Base-by-base conservation (phyloP, 2,113 vertebrate species). In the Tachuris rubrigastra region DNA sequence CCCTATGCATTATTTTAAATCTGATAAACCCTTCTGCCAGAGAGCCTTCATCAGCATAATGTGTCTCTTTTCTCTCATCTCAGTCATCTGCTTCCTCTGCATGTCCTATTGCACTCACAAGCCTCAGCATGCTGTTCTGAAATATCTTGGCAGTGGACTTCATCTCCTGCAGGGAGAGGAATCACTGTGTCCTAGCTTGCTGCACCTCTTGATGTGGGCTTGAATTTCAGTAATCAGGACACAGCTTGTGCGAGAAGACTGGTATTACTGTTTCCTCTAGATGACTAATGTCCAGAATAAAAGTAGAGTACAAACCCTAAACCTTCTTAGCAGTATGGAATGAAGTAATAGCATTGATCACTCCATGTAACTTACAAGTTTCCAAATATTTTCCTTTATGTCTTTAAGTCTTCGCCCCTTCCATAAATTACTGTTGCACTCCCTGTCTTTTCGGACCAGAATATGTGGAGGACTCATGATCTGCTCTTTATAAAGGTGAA, bases 91-190 rank as follows among this genome's bases (percentile, higher is more conserved):
- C 85, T 96, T 95, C 71, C 60, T 90, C 67, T 92, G 69, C 50
- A 37, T 50, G 39, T 87, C 76, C 75, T 94, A 18, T 37, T 84
- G 82, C 58, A 85, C 47, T 95, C 75, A 77, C 33, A 95, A 91
- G 52, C 31, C 13, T 23, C 73, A 96, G 85, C 10, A 10, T 44
- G 72, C 21, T 33, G 35, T 35, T 66, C 62, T 93, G 41, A 75
- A 94, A 72, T 60, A 84, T 24, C 82, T 93, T 91, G 59, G 75
- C 65, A 91, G 30, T 55, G 63, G 72, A 69, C 65, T 56, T 44
- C 35, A 33, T 23, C 84, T 92, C 94, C 93, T 90, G 37, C 49
- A 75, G 77, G 30, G 72, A 93, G 65, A 59, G 72, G 92, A 93
- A 92, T 63, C 84, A 35, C 42, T 85, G 13, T 69, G 68, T 85